Percentiles rank a stretch among this genome's conserved stretches.
Conservation (phyloP, 2,797 vertebrate genomes). For the Mormyrus hasselquistii region DNA sequence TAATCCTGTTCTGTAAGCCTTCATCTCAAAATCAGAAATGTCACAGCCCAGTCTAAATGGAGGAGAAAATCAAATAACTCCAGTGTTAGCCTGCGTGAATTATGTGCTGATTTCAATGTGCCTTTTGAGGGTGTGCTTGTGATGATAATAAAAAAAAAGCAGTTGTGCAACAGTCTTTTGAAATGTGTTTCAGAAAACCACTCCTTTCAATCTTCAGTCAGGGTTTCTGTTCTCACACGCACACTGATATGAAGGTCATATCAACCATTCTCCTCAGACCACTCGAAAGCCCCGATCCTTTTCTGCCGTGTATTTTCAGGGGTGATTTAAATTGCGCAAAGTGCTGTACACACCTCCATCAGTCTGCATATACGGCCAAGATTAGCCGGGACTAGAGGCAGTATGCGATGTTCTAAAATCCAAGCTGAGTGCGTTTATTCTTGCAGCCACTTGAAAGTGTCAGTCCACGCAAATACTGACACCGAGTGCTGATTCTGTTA, state of each 20-base stretch:
- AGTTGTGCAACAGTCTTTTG: neutral
- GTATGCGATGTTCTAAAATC: neutral
- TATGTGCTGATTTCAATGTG: neutral
- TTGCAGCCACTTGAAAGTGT: neutral
- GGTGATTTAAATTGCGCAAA: neutral
- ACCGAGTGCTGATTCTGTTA: slow-evolving; percentile 29
- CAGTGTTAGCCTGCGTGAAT: neutral
- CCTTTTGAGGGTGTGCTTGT: neutral
- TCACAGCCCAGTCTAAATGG: neutral
- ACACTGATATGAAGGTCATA: neutral
- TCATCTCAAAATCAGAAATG: neutral
- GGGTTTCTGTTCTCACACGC: neutral
- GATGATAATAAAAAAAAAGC: neutral
- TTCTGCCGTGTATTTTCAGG: neutral
- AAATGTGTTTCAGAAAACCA: neutral
- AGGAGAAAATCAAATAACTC: neutral
- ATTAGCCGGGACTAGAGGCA: neutral
- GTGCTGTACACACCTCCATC: neutral
- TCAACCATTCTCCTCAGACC: neutral
- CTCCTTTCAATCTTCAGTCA: neutral
- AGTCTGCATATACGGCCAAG: neutral
- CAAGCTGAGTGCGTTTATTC: neutral
- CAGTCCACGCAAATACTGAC: neutral
- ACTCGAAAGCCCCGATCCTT: neutral
- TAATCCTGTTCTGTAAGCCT: neutral